Percentiles rank a stretch among this genome's conserved stretches.
Evolutionary conservation across 2,888 invertebrate species (phyloP).

Genomic region (Cataglyphis albicans): DNA sequence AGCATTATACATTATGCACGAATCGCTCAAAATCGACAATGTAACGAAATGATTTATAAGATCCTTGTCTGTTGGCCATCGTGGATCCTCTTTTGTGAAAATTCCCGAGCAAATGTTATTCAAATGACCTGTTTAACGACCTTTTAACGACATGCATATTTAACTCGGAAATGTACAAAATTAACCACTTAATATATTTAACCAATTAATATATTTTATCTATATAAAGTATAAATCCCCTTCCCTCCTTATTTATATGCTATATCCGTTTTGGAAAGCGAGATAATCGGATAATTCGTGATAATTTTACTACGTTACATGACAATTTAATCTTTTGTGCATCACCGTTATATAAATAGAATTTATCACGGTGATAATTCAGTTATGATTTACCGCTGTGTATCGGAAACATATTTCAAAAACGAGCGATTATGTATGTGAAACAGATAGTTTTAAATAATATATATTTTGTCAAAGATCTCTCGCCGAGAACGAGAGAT

Average conservation of each 20-base stretch:
- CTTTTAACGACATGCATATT: neutral
- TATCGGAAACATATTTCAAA: constrained; percentile 26
- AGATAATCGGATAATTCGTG: constrained; percentile 14
- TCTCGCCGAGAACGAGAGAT: constrained; percentile 2
- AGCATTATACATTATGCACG: constrained; percentile 26
- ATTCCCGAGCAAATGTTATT: neutral
- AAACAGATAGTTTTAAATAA: constrained; percentile 15
- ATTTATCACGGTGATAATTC: constrained; percentile 42
- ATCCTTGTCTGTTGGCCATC: neutral
- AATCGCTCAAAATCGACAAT: constrained; percentile 35
- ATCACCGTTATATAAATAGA: neutral
- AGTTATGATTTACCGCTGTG: constrained; percentile 2
- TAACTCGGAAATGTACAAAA: constrained; percentile 6
- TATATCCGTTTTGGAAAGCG: constrained; percentile 1
- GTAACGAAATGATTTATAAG: constrained; percentile 23
- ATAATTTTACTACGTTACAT: neutral
- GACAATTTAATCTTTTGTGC: constrained; percentile 28
- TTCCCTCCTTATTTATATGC: neutral
- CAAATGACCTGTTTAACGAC: neutral
- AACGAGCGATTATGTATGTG: constrained; percentile 15
- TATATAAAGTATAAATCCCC: neutral
- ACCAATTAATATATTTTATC: neutral
- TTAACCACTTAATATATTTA: neutral
- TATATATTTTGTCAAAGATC: constrained; percentile 41
- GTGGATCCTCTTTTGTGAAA: neutral